A percentile compares a stretch with the other conserved stretches of the same genome.
Evolutionary conservation across 2,888 invertebrate genomes (phyloP).

Genomic region (Apeira syringaria): DNA sequence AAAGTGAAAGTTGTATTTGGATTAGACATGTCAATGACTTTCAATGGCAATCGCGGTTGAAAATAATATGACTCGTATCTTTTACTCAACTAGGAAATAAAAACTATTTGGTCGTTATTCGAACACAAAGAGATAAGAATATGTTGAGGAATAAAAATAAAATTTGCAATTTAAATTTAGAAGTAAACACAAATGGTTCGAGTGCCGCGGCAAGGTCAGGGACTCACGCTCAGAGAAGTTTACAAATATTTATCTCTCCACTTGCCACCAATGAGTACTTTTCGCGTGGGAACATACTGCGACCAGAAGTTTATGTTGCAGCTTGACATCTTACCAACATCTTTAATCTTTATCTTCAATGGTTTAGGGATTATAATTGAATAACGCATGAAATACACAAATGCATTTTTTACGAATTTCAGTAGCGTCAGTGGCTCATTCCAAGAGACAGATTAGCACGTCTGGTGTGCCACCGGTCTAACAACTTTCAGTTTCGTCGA

Average conservation of each 20-base stretch:
- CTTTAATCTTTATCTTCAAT: constrained; percentile 23
- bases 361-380: constrained; percentile 25
- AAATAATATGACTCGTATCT: neutral
- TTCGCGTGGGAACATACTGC: constrained; percentile 70
- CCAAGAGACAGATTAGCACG: constrained; percentile 63
- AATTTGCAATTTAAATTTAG: constrained; percentile 28
- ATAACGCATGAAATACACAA: constrained; percentile 12
- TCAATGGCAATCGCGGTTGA: neutral
- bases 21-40: neutral
- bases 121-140: neutral
- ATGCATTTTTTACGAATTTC: constrained; percentile 22
- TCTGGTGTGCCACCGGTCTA: constrained; percentile 40
- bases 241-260: constrained; percentile 78
- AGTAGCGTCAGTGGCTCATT: constrained; percentile 42
- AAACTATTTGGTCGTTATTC: too few species aligned
- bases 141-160: constrained; percentile 16
- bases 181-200: constrained; percentile 22
- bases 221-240: constrained; percentile 49
- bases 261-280: constrained; percentile 64
- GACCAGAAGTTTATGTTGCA: constrained; percentile 27
- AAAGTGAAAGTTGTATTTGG: neutral
- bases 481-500: constrained; percentile 51
- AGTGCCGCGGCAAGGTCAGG: constrained; percentile 53
- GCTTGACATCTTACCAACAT: constrained; percentile 23
- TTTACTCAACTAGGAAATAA: too few species aligned